Evolutionary conservation across 2,113 vertebrate species (phyloP), one percentile per base, ranked within the genome.

Genomic region (Microtus ochrogaster): DNA sequence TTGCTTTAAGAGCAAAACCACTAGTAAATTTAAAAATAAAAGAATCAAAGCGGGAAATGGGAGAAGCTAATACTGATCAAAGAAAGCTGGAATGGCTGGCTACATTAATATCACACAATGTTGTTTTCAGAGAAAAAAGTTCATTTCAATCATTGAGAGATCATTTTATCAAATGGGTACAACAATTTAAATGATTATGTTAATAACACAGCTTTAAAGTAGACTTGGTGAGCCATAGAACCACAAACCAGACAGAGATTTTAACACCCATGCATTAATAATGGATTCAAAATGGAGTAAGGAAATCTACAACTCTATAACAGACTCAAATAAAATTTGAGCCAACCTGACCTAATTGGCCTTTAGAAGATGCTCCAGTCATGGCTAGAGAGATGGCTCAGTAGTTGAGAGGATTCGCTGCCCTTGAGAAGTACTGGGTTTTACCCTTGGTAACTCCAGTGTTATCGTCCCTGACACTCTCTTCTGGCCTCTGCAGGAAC

Each of bases 261-360:
- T 94, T 84, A 94, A 47, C 2, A 72, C 1, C 0, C 3, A 63
- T 49, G 21, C 90, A 21, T 72, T 55, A 91, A 91, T 73, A 88
- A 73, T 13, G 84, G 17, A 58, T 39, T 39, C 52, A 2, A 61
- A 61, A 66, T 26, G 61, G 47, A 74, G n/a, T 39, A 36, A 86
- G 41, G 77, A 92, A 92, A 78, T 72, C 21, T 47, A 22, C 14
- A 79, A 79, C 3, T 33, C 41, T n/a, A 77, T 77, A 63, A 22
- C 24, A 93, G 30, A 28, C 41, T 84, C 72, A 85, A 66, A 65
- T 92, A 73, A 76, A 19, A 81, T 70, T 90, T 86, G 77, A 92
- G 61, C 4, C 28, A 86, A 73, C 36, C 1, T 19, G 66, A 66
- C 44, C 49, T 89, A 79, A 86, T 9, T 89, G 58, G 58, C 17